phyloP scores from a whole-genome alignment of 2,113 vertebrate species.

The Tragelaphus imberbis region DNA sequence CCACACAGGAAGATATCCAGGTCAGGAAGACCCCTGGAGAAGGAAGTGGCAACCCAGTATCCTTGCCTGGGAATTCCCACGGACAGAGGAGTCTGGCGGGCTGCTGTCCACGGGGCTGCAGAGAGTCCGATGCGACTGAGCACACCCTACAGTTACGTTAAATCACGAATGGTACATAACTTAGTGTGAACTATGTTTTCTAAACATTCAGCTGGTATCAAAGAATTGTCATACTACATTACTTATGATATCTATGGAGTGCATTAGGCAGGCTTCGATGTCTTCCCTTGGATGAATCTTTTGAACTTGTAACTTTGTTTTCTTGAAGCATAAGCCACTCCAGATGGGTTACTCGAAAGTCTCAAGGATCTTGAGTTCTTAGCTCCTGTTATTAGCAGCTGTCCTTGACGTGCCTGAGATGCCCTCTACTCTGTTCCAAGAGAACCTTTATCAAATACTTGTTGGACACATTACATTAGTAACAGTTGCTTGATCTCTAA shows the following conservation, averaged over 20 bases:
- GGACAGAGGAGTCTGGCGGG: not conserved
- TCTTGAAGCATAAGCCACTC: not conserved
- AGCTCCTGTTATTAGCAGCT: not conserved
- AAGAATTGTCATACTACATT: not conserved
- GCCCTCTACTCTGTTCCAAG: not conserved
- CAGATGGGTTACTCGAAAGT: not conserved
- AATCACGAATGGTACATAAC: not conserved
- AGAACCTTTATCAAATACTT: not conserved
- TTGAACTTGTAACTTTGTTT: slow-evolving; percentile 7
- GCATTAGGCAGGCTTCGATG: not conserved
- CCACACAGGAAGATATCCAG: not conserved
- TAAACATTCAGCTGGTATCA: not conserved
- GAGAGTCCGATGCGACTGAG: not conserved
- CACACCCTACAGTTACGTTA: not conserved
- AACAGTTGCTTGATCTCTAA: not conserved
- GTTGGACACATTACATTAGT: not conserved
- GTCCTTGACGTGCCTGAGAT: not conserved
- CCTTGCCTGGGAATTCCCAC: not conserved
- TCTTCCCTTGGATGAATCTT: not conserved
- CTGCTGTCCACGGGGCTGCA: not conserved
- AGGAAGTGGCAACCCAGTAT: not conserved
- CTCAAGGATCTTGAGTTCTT: not conserved
- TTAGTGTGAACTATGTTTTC: not conserved
- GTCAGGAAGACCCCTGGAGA: not conserved
- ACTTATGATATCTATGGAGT: not conserved